These are phyloP conservation scores for Mesoligia furuncula DNA, from an alignment of 2,888 invertebrate species.

Conservation along the genomic window DNA sequence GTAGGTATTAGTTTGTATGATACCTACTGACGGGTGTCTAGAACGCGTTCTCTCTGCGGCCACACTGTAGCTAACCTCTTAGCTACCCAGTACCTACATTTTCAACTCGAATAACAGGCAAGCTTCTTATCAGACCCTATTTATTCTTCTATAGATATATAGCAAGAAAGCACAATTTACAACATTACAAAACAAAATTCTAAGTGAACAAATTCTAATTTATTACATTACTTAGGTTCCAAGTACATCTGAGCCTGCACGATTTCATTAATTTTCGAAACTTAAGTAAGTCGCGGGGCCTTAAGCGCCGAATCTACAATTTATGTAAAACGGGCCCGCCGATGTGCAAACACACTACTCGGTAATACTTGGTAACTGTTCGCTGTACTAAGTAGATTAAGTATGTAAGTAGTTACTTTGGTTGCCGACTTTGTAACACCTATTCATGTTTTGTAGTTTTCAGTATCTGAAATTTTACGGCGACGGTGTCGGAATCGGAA, in stretches of 20 bases:
- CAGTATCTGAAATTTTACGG: not conserved
- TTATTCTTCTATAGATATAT: slow-evolving; percentile 23
- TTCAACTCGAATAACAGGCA: not conserved
- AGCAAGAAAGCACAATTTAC: slow-evolving; percentile 21
- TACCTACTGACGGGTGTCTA: too few relatives aligned
- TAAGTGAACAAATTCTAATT: slow-evolving; percentile 59
- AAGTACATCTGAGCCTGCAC: slow-evolving; percentile 61
- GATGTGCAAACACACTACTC: slow-evolving; percentile 79
- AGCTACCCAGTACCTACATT: not conserved
- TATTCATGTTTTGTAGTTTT: slow-evolving; percentile 41
- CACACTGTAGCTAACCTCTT: not conserved
- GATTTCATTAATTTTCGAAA: slow-evolving; percentile 73
- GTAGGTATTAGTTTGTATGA: too few relatives aligned
- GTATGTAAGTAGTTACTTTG: slow-evolving; percentile 69
- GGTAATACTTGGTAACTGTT: slow-evolving; percentile 77
- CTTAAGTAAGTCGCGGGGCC: slow-evolving; percentile 68
- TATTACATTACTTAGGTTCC: slow-evolving; percentile 57
- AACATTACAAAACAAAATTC: slow-evolving; percentile 37
- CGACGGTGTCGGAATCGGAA: not conserved
- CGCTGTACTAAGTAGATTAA: slow-evolving; percentile 83
- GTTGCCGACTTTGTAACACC: slow-evolving; percentile 53
- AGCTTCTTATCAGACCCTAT: not conserved
- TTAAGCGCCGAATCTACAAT: slow-evolving; percentile 76
- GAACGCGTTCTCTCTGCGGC: too few relatives aligned
- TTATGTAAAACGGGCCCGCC: slow-evolving; percentile 85